Evolutionary conservation across 2,797 vertebrate species (phyloP).

Genomic region (Xenopus petersii): DNA sequence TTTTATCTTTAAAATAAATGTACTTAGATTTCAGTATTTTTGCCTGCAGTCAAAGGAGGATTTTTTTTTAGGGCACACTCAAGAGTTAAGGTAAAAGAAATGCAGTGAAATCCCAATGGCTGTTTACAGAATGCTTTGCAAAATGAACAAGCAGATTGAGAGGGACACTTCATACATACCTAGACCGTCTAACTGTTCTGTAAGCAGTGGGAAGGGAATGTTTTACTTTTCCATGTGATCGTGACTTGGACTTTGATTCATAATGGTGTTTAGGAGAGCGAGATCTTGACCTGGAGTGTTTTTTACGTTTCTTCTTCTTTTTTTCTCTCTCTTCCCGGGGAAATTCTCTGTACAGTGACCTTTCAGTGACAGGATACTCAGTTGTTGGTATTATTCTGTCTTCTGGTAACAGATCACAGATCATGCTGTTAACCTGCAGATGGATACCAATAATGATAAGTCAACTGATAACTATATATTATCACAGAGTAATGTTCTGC

Average conservation of each 20-base stretch:
- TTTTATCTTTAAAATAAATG: no score
- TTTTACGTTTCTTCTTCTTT: slow-evolving; percentile 92
- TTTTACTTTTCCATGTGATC: slow-evolving; percentile 79
- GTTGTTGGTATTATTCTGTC: slow-evolving; percentile 58
- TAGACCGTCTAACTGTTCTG: slow-evolving; percentile 80
- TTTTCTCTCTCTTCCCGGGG: slow-evolving; percentile 78
- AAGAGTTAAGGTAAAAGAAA: no score
- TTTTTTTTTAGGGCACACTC: no score
- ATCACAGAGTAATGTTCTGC: no score
- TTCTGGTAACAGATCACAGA: slow-evolving; percentile 57
- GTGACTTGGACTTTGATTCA: slow-evolving; percentile 65
- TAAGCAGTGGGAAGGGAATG: slow-evolving; percentile 91
- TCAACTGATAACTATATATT: no score
- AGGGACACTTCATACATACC: slow-evolving; percentile 62
- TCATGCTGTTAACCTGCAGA: slow-evolving; percentile 47
- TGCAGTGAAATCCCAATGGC: no score
- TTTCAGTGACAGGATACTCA: slow-evolving; percentile 59
- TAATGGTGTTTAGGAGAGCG: slow-evolving; percentile 71
- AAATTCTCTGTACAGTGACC: slow-evolving; percentile 66
- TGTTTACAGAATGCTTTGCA: no score
- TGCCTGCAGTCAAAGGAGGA: no score
- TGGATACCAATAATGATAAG: background rate
- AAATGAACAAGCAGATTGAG: no score
- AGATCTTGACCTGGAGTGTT: slow-evolving; percentile 79
- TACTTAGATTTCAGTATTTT: no score